These are phyloP conservation scores for Pseudonaja textilis DNA, from an alignment of 2,113 vertebrate species.

Conservation along the genomic window DNA sequence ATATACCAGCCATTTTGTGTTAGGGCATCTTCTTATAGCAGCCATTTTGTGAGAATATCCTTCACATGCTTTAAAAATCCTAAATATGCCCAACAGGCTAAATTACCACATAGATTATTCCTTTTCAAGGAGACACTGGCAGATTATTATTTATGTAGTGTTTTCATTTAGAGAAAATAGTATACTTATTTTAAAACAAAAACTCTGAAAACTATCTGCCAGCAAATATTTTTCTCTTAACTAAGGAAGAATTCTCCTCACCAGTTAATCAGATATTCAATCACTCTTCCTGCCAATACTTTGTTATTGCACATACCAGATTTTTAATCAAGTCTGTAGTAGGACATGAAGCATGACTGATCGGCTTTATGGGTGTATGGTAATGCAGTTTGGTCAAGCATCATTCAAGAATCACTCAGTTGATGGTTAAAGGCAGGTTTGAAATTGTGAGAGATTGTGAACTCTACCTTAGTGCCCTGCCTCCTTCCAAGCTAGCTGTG, in stretches of 20 bases:
- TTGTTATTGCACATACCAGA: background rate
- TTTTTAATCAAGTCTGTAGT: background rate
- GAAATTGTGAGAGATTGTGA: background rate
- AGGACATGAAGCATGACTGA: background rate
- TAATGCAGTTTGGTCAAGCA: background rate
- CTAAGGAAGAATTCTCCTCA: background rate
- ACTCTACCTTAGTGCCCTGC: background rate
- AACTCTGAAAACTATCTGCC: background rate
- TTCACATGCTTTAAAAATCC: background rate
- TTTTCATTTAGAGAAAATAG: background rate
- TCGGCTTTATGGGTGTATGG: background rate
- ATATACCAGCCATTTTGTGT: background rate
- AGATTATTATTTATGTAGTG: background rate
- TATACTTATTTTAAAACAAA: background rate
- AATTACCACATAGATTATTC: background rate
- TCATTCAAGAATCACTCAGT: background rate
- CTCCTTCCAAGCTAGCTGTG: background rate
- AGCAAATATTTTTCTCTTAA: background rate
- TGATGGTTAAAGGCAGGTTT: background rate
- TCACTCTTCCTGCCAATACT: background rate
- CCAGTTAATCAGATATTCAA: background rate
- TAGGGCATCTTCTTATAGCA: background rate
- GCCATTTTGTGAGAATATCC: background rate
- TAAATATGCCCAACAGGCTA: background rate
- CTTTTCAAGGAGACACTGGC: background rate